Base-by-base conservation (phyloP, 2,797 vertebrate species). In the Poecilia picta region DNA sequence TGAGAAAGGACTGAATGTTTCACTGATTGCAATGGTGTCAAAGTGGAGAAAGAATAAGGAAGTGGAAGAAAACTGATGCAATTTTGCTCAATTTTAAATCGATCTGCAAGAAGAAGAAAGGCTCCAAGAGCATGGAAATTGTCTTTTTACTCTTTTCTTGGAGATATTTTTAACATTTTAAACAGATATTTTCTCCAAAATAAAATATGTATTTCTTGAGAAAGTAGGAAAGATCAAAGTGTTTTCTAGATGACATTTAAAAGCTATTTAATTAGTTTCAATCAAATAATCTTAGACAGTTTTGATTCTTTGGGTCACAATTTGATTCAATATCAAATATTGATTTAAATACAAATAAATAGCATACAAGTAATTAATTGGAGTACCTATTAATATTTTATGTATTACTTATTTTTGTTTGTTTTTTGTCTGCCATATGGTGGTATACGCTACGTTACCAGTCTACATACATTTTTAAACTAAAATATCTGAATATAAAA, bases 41-140 rank as follows among this genome's bases (percentile, higher is more conserved):
- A 79, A 81, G 55, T 23, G n/a, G 13, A 76, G 68, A 28, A 28
- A 46, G 25, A 18, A 28, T n/a, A 31, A 45, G 41, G 2, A 71
- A 11, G 64, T 23, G 36, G n/a, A 75, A 72, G 11, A 46, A 7
- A 25, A 46, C 12, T 33, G 8, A 36, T 33, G 51, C 20, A 57
- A 64, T 39, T 59, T 72, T 0, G 0, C 23, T 31, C 12, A 0
- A 8, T 45, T 51, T 76, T 10, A 53, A 85, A 74, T 25, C 0
- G 20, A 73, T 82, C 80, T 83, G 68, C 75, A 84, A 73, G 0
- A 57, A 75, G 15, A 13, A 20, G 36, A 23, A 23, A 49, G 4
- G 13, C 39, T 72, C 43, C 28, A 28, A n/a, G 28, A 7, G n/a
- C 43, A 72, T 46, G 25, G 13, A 70, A 28, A 72, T 6, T 0